Percentiles rank a stretch among this genome's conserved stretches.
phyloP scores from a whole-genome alignment of 2,888 invertebrate species.

The Dioctria rufipes region DNA sequence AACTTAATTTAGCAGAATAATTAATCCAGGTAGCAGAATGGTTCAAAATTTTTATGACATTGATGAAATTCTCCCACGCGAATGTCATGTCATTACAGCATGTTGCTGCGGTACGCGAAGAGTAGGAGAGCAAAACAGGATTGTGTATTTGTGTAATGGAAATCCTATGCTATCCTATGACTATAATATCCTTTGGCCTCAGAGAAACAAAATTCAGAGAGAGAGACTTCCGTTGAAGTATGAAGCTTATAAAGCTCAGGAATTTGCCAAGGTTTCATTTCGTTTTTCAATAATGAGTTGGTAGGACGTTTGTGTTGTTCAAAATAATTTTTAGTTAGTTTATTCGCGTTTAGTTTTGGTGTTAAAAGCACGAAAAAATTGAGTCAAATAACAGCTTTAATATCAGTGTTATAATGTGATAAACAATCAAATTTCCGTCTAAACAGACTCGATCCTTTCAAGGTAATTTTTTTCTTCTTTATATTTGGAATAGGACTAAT shows the following conservation, averaged over 20 bases:
- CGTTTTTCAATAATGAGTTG: constrained; percentile 58
- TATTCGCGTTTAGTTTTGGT: constrained; percentile 57
- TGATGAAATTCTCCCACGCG: background rate
- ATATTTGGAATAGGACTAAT: background rate
- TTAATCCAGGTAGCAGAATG: too few relatives aligned
- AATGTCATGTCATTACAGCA: constrained; percentile 1
- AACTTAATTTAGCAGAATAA: constrained; percentile 3
- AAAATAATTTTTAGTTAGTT: constrained; percentile 57
- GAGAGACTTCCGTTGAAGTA: constrained; percentile 21
- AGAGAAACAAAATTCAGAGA: constrained; percentile 34
- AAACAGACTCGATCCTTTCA: constrained; percentile 3
- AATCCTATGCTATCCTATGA: background rate
- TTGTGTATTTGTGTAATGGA: background rate
- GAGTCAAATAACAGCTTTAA: constrained; percentile 39
- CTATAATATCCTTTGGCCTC: background rate
- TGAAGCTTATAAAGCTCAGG: constrained; percentile 49
- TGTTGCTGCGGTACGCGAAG: background rate
- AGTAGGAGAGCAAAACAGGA: constrained; percentile 21
- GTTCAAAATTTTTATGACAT: too few relatives aligned
- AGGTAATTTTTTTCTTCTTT: constrained; percentile 28
- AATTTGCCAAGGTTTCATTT: constrained; percentile 55
- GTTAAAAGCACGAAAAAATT: constrained; percentile 41
- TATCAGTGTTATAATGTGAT: constrained; percentile 40
- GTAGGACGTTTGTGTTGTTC: constrained; percentile 58
- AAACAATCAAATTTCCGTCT: constrained; percentile 47